Evolutionary conservation across 2,113 vertebrate species (phyloP).

Genomic region (Neodon shergylaensis): DNA sequence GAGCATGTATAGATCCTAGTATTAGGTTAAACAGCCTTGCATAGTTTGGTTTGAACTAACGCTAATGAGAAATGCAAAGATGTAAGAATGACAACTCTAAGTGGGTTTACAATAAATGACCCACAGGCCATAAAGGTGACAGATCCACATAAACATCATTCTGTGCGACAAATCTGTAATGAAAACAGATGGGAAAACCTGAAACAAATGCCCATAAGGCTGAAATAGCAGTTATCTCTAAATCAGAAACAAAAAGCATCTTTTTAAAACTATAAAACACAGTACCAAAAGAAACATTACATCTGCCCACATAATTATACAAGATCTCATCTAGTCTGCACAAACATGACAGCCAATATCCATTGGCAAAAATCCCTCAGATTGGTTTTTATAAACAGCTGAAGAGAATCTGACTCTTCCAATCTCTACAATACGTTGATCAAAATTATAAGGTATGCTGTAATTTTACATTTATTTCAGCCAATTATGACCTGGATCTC

Average conservation of each 20-base stretch:
- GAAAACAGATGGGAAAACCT: constrained; percentile 58
- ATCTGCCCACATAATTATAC: background rate
- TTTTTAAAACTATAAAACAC: constrained; percentile 53
- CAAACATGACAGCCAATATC: background rate
- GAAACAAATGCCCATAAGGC: background rate
- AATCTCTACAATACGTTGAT: background rate
- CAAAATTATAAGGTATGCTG: constrained; percentile 18
- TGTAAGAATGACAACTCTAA: constrained; percentile 1
- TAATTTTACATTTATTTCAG: constrained; percentile 41
- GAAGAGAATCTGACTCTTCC: background rate
- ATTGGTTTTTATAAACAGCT: constrained; percentile 38
- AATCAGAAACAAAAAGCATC: constrained; percentile 29
- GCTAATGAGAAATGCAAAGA: constrained; percentile 37
- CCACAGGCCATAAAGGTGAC: background rate
- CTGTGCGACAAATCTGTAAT: constrained; percentile 2
- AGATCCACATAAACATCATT: constrained; percentile 14
- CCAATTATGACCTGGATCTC: background rate
- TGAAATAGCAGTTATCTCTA: background rate
- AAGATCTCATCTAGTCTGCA: background rate
- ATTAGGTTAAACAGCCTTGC: background rate
- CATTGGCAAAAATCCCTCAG: background rate
- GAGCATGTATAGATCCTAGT: background rate
- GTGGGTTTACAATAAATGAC: background rate
- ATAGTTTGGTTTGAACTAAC: constrained; percentile 4
- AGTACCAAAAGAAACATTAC: background rate